Evolutionary conservation across 2,113 vertebrate species (phyloP).

Genomic region (Laticauda colubrina): DNA sequence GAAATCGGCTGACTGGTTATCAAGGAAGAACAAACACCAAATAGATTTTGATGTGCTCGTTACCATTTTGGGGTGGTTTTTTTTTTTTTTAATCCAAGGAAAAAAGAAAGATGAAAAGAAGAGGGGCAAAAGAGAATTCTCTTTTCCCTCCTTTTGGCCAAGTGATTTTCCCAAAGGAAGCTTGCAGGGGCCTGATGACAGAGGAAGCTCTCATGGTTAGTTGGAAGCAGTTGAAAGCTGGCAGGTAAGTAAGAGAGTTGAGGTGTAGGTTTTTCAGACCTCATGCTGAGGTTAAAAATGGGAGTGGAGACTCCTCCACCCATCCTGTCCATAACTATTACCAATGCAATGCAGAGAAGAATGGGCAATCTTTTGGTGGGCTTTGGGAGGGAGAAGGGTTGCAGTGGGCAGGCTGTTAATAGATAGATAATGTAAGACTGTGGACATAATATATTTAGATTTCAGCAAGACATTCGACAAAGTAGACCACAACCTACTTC

Average conservation of each 20-base stretch:
- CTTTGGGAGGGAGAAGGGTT: not conserved
- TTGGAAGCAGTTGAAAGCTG: not conserved
- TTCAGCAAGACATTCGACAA: too few relatives aligned
- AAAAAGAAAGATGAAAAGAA: conserved; percentile 47
- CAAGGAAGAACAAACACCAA: conserved; percentile 66
- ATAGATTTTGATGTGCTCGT: conserved; percentile 64
- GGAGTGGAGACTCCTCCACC: not conserved
- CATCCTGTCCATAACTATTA: not conserved
- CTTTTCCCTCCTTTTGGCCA: conserved; percentile 39
- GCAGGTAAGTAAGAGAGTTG: conserved; percentile 7
- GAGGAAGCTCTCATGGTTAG: conserved; percentile 20
- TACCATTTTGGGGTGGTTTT: conserved; percentile 42
- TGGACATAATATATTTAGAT: too few relatives aligned
- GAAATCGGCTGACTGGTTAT: conserved; percentile 60
- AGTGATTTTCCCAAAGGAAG: conserved; percentile 42
- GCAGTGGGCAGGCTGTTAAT: not conserved
- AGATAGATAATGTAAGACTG: not conserved
- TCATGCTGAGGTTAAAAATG: not conserved
- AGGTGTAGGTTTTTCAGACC: not conserved
- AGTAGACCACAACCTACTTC: too few relatives aligned
- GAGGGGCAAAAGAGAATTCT: conserved; percentile 24
- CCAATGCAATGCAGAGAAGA: not conserved
- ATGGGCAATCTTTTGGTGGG: not conserved
- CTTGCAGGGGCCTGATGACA: conserved; percentile 44
- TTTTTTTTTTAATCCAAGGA: conserved; percentile 52